Evolutionary conservation across 30 jellyfish, hydroid and myxozoan genomes (phyloP).

Genomic region (Rhopilema esculentum): DNA sequence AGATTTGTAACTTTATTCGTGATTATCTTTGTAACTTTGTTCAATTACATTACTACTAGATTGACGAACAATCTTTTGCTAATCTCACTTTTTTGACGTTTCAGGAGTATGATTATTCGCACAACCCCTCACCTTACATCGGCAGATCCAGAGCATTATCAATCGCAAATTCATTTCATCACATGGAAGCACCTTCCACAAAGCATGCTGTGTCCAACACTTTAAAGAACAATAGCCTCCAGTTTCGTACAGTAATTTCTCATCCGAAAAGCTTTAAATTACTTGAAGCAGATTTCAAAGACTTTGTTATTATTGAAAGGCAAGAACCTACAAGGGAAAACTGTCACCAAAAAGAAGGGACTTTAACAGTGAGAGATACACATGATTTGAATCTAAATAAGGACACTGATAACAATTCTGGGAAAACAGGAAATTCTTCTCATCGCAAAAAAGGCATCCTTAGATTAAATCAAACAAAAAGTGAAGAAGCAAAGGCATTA

Average conservation of each 20-base stretch:
- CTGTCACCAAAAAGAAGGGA: background rate
- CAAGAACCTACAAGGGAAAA: background rate
- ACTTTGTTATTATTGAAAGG: background rate
- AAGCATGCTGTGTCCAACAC: background rate
- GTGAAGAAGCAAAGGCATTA: background rate
- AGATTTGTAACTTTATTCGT: no score
- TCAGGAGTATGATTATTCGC: slow-evolving; percentile 53
- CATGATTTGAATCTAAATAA: background rate
- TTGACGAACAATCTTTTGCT: no score
- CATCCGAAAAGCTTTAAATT: background rate
- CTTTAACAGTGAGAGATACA: background rate
- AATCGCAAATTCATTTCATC: slow-evolving; percentile 23
- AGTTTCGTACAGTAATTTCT: background rate
- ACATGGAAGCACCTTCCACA: background rate
- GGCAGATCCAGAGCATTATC: slow-evolving; percentile 44
- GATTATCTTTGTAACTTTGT: no score
- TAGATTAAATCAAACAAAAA: slow-evolving; percentile 2
- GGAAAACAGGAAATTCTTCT: background rate
- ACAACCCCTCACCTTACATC: background rate
- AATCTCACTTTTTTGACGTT: background rate
- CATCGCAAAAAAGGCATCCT: background rate
- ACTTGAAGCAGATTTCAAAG: background rate
- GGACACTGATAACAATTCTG: background rate
- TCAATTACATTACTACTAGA: no score
- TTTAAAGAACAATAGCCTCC: background rate